Base-by-base conservation (phyloP, 1,140 invertebrate genomes). In the Drosophila santomea region DNA sequence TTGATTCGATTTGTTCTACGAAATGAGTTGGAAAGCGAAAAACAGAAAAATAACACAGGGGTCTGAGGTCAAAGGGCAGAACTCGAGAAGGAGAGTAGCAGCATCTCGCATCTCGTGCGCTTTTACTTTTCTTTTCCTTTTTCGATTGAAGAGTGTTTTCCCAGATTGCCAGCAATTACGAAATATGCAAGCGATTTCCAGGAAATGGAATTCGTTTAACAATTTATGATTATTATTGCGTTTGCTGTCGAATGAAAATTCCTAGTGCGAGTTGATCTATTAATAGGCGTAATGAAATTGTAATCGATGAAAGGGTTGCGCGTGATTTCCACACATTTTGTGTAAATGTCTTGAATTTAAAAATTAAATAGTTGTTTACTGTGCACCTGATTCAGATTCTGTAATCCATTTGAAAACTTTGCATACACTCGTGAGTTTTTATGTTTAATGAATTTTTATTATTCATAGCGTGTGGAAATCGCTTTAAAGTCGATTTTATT, bases 1-100 rank as follows among this genome's bases (percentile, higher is more conserved):
- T 61, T 32, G 38, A 76, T 75, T 76, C 38, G 41, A 75, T 67
- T 75, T 74, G 51, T 58, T 71, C 66, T 41, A 58, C 17, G 44
- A 72, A 72, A 71, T 72, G 68, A 57, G 36, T 47, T 71, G 67
- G 64, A 69, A 71, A 57, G 25, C 52, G 15, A 39, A 54, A n/a
- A 4, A 7, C 10, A 6, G n/a, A n/a, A 43, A 43, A n/a, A 20
- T 0, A 44, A 11, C 7, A 15, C 43, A 20, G 43, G 11, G 6
- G 6, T 8, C 41, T 20, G 44, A 14, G 45, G 35, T 38, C 32
- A 35, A 11, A 28, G 44, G 23, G 35, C 3, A 38, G 32, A 38
- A 23, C 23, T 38, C 10, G 4, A 35, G 28, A 12, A 14, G 38
- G 0, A 39, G 14, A 14, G 38, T 4, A 20, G 17, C 11, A 51